A percentile compares a stretch with the other conserved stretches of the same genome.
These are phyloP conservation scores for Lacanobia oleracea DNA, from an alignment of 2,888 invertebrate species.

Conservation along the genomic window DNA sequence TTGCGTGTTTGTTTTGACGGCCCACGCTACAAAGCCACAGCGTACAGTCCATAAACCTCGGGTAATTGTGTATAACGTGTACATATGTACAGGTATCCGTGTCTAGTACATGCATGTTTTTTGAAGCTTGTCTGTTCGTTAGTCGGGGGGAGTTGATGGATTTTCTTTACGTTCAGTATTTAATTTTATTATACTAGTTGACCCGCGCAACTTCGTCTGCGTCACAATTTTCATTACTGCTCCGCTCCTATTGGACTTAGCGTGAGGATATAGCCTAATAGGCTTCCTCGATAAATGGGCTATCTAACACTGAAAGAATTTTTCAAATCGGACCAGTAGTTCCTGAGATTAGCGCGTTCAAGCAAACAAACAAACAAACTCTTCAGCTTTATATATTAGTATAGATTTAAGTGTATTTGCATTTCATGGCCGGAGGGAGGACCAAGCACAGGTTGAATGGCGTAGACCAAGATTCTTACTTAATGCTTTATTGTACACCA, in stretches of 20 bases:
- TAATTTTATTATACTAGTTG: too few relatives aligned
- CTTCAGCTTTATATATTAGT: too few relatives aligned
- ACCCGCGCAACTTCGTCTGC: too few relatives aligned
- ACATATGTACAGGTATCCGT: slow-evolving; percentile 61
- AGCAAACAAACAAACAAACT: too few relatives aligned
- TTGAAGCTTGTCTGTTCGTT: slow-evolving; percentile 58
- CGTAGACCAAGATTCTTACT: not conserved
- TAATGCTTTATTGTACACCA: too few relatives aligned
- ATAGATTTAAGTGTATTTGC: not conserved
- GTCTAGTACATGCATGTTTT: slow-evolving; percentile 62
- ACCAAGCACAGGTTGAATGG: not conserved
- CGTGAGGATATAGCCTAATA: too few relatives aligned
- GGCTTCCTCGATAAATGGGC: too few relatives aligned
- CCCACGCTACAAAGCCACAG: slow-evolving; percentile 56
- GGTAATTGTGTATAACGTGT: slow-evolving; percentile 65
- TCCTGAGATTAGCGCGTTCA: too few relatives aligned
- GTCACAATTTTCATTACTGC: too few relatives aligned
- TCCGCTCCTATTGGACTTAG: too few relatives aligned
- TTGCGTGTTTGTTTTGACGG: slow-evolving; percentile 77
- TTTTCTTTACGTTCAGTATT: slow-evolving; percentile 24
- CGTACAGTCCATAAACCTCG: slow-evolving; percentile 61
- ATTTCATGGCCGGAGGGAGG: not conserved
- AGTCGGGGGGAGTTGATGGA: slow-evolving; percentile 35
- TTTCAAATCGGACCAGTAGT: too few relatives aligned
- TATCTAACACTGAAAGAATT: too few relatives aligned